Base-by-base conservation (phyloP, 2,797 vertebrate genomes). In the Sebastes itinus region DNA sequence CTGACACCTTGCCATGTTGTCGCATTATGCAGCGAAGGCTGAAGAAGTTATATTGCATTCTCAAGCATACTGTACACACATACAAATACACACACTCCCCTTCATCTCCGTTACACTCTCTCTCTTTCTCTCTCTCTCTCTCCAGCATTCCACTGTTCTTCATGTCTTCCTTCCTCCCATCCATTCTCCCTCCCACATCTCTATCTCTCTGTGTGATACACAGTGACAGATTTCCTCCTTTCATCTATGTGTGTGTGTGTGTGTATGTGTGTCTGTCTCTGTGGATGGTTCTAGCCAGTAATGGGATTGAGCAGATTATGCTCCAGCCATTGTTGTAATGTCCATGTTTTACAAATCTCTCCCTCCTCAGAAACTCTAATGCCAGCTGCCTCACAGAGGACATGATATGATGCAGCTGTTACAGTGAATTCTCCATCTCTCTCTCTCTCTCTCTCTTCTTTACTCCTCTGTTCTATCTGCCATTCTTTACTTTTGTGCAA, bases 321-420 rank as follows among this genome's bases (percentile, higher is more conserved):
- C 84, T 91, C 54, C 69, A 75, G 62, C 88, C 72, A 87, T 91
- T 93, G 89, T 93, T 92, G 91, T 92, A 92, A 93, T 89, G 91
- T 93, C 89, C 91, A 83, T 93, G 92, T 92, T 93, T 91, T 88
- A 92, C 93, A 93, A 93, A 92, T 93, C 90, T 87, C 87, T 78
- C 83, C 84, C 77, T 89, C 70, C 73, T 88, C 84, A 76, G 81
- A 81, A 78, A 78, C 80, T 69, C 55, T 55, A 58, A 81, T 78
- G 85, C 87, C 86, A 80, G 81, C 87, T 75, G 81, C 74, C 82
- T 75, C 67, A 62, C 78, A 66, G 83, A 82, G 72, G 72, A 78
- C 42, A 35, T 11, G 72, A 90, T 74, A 89, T 59, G 82, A 87
- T 84, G 77, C 77, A 81, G 85, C 78, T 71, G 69, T 82, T 80